These are phyloP conservation scores for Ptilorrhoa leucosticta DNA, from an alignment of 2,113 vertebrate species.

Conservation along the genomic window DNA sequence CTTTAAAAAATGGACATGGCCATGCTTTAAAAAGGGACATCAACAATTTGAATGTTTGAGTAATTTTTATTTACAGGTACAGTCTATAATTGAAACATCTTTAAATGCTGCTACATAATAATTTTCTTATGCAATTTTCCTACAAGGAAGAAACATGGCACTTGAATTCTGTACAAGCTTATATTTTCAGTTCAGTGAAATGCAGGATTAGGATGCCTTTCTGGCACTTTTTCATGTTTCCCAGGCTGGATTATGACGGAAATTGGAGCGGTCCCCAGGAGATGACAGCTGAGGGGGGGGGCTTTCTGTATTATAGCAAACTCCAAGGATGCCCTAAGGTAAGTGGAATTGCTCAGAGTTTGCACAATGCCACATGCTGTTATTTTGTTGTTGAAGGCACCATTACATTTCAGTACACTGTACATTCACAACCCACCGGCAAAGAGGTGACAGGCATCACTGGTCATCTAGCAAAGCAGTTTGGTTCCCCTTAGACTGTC, in stretches of 20 bases:
- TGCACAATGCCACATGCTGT: neutral
- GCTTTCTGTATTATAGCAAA: neutral
- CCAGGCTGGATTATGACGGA: neutral
- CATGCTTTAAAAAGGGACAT: neutral
- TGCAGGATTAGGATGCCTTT: neutral
- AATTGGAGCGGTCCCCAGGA: neutral
- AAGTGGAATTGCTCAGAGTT: neutral
- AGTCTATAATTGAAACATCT: neutral
- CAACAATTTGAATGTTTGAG: neutral
- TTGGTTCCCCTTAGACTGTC: neutral
- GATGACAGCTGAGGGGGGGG: neutral
- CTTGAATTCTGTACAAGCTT: neutral
- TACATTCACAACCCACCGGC: neutral
- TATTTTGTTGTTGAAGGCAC: slow-evolving; percentile 8
- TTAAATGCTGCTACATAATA: neutral
- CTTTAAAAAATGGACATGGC: neutral
- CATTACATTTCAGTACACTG: neutral
- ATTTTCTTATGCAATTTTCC: neutral
- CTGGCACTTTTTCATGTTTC: neutral
- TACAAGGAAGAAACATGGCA: neutral
- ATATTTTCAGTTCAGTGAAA: neutral
- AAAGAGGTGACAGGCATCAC: slow-evolving; percentile 31
- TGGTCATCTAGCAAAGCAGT: slow-evolving; percentile 27
- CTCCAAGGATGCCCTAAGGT: slow-evolving; percentile 29
- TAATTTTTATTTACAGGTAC: neutral